Evolutionary conservation across 1,140 invertebrate genomes (phyloP), one percentile per base, ranked within the genome.

Genomic region (Drosophila tsacasi): DNA sequence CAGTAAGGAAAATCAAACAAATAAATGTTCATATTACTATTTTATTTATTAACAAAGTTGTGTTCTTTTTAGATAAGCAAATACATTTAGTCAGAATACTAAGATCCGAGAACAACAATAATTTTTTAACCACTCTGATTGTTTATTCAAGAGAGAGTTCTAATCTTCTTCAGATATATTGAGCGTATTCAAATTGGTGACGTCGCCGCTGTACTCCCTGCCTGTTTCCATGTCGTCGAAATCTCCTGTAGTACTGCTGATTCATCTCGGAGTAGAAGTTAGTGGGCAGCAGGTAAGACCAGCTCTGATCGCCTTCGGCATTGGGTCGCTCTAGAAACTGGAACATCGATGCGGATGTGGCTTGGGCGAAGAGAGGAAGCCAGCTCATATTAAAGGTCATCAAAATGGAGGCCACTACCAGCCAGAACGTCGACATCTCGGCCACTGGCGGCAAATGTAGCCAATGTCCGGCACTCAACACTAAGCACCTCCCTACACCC

Each of bases 261-360:
- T 89, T 89, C 46, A 90, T 59, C 40, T 81, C 79, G 13, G 85
- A 89, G 23, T 74, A 89, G 30, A 59, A 89, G 40, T 89, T 89
- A 25, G 42, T 85, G 35, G 85, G 85, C 49, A 89, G 66, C 27
- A 74, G 50, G 19, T 81, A 50, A 3, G 74, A 60, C 78, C 85
- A 82, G 37, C 40, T 63, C 13, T 65, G 42, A 9, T 72, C 61
- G 27, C 27, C 40, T 55, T 76, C 67, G 21, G 19, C 25, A 62
- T 47, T 44, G 15, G 46, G 52, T 23, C 69, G 76, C 40, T 90
- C 81, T 40, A 85, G 49, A 68, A 75, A 89, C 47, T 81, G 65
- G 46, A 65, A 66, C 55, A 73, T 75, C 32, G 61, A 64, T 37
- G 44, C 84, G 30, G 64, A 77, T 67, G 39, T 42, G 39, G 47